A percentile compares a stretch with the other conserved stretches of the same genome.
Conservation (phyloP, 64 coral and sea anemone species). For the Montipora sp. region DNA sequence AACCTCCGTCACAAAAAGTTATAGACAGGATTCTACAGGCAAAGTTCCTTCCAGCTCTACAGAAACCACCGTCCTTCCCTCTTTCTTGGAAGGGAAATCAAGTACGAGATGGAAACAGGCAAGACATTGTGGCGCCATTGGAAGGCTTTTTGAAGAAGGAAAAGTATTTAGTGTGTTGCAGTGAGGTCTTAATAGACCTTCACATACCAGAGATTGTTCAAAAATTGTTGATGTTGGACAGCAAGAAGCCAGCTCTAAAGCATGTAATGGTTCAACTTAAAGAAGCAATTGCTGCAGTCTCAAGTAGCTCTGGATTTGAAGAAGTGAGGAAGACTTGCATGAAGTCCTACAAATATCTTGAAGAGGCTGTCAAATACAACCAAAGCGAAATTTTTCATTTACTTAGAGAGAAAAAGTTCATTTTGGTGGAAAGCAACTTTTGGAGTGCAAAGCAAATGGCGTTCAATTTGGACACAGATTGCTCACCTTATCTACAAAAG, state of each 20-base stretch:
- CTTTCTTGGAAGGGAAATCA: constrained; percentile 76
- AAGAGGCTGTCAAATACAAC: background rate
- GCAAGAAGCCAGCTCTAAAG: background rate
- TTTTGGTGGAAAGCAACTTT: constrained; percentile 61
- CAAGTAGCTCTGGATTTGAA: background rate
- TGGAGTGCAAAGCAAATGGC: constrained; percentile 52
- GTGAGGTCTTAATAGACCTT: constrained; percentile 40
- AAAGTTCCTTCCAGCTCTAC: constrained; percentile 73
- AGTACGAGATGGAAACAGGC: background rate
- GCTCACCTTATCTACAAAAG: constrained; percentile 52
- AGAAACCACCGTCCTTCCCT: constrained; percentile 73
- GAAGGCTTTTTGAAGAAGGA: constrained; percentile 46
- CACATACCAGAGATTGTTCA: background rate
- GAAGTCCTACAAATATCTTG: constrained; percentile 56
- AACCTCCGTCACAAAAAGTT: background rate
- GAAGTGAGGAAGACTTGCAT: constrained; percentile 41
- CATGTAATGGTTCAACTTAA: constrained; percentile 49
- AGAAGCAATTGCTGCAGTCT: background rate
- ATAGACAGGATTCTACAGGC: constrained; percentile 36
- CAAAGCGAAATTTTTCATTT: constrained; percentile 11
- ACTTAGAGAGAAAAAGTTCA: constrained; percentile 9
- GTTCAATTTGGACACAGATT: constrained; percentile 33
- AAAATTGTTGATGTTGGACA: background rate
- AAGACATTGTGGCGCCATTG: constrained; percentile 31
- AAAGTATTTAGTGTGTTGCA: constrained; percentile 67